Conservation (phyloP, 2,797 vertebrate species). For the Neosilurus hyrtlii region DNA sequence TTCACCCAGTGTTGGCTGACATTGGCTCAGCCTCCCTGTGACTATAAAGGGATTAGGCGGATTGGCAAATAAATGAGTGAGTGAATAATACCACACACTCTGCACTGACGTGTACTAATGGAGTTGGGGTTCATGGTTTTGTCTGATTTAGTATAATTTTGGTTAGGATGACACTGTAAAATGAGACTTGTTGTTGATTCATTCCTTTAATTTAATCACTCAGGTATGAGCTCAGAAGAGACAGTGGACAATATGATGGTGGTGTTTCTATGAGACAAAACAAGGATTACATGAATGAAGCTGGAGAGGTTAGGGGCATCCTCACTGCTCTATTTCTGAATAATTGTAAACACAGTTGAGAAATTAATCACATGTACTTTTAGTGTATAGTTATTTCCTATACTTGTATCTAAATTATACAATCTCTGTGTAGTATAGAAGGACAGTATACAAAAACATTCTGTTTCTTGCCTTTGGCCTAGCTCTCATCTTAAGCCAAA, state of each 20-base stretch:
- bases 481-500: neutral
- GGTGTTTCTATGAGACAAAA: slow-evolving; percentile 48
- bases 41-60: no score
- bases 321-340: neutral
- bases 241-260: slow-evolving; percentile 50
- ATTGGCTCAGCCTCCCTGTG: no score
- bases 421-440: neutral
- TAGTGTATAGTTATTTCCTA: neutral
- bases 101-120: neutral
- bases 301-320: slow-evolving; percentile 44
- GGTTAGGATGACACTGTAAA: neutral
- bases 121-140: neutral
- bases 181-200: neutral
- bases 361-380: neutral
- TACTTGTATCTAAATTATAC: neutral
- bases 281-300: slow-evolving; percentile 56
- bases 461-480: neutral
- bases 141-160: neutral
- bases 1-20: no score
- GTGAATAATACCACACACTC: neutral
- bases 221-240: slow-evolving; percentile 60
- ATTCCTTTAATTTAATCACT: neutral
- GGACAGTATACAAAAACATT: neutral
- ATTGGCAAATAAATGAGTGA: no score
- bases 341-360: slow-evolving; percentile 4